Evolutionary conservation across 2,113 vertebrate species (phyloP).

Genomic region (Chaetodon trifascialis): DNA sequence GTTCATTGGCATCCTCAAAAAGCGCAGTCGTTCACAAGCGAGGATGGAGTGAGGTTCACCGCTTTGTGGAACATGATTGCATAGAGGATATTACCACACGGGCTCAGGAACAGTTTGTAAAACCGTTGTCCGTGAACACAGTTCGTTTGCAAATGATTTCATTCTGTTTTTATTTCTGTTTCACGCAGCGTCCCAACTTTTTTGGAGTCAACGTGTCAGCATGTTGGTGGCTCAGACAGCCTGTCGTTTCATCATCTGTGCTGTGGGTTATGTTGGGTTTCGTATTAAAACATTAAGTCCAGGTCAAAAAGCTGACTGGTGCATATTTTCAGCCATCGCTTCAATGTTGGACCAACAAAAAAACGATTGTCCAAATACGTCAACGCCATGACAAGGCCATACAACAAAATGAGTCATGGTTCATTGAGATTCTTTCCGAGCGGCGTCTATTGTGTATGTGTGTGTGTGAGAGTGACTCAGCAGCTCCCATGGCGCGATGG

Average conservation of each 20-base stretch:
- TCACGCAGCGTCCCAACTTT: too few relatives aligned
- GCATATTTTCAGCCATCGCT: background rate
- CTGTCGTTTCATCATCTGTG: background rate
- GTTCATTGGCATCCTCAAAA: too few relatives aligned
- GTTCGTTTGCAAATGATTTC: too few relatives aligned
- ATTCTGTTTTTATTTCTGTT: too few relatives aligned
- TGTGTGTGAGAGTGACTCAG: conserved; percentile 54
- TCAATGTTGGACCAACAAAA: background rate
- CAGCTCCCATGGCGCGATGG: conserved; percentile 35
- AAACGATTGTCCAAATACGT: background rate
- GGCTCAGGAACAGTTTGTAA: too few relatives aligned
- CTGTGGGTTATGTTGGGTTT: background rate
- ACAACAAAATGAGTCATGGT: conserved; percentile 20
- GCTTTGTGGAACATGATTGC: too few relatives aligned
- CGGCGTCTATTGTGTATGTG: background rate
- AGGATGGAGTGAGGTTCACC: too few relatives aligned
- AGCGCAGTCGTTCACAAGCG: too few relatives aligned
- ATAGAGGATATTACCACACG: too few relatives aligned
- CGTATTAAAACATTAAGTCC: background rate
- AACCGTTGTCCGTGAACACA: too few relatives aligned
- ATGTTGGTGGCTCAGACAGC: background rate
- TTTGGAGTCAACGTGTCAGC: too few relatives aligned
- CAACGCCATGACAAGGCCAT: background rate
- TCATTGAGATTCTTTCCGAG: conserved; percentile 21
- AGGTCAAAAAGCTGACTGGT: background rate